Evolutionary conservation across 37 sponge, comb jelly and placozoan genomes (phyloP).

Genomic region (Crambe crambe): DNA sequence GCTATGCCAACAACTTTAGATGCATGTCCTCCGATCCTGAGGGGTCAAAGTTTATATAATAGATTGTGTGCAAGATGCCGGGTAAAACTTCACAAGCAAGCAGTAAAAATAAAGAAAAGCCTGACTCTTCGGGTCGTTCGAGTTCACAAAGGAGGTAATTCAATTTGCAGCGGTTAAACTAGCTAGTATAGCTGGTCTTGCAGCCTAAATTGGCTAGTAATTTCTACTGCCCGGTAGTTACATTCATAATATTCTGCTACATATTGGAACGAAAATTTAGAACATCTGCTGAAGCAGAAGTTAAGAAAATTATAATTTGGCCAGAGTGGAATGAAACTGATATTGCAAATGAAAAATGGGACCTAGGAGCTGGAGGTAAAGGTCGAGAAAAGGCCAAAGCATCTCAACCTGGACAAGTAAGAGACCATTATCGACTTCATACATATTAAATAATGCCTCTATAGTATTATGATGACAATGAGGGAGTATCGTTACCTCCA

Average conservation of each 20-base stretch:
- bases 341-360: constrained; percentile 90
- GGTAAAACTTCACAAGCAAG: constrained; percentile 25
- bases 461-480: constrained; percentile 44
- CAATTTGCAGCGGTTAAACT: too few species aligned
- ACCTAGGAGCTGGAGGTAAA: constrained; percentile 45
- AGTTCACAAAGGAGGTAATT: background rate
- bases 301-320: constrained; percentile 81
- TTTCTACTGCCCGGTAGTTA: too few species aligned
- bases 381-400: constrained; percentile 43
- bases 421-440: too few species aligned
- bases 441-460: too few species aligned
- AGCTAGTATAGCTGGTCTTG: background rate
- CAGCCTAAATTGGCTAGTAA: too few species aligned
- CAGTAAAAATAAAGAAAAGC: constrained; percentile 11
- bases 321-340: constrained; percentile 95
- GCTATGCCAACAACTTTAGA: too few species aligned
- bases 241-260: too few species aligned
- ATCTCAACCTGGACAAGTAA: constrained; percentile 9
- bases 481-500: constrained; percentile 36
- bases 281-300: background rate
- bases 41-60: too few species aligned
- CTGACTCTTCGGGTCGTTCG: background rate
- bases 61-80: too few species aligned
- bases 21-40: too few species aligned
- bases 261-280: background rate